These are phyloP conservation scores for Enteromius fasciolatus DNA, from an alignment of 2,797 vertebrate genomes.

Conservation along the genomic window DNA sequence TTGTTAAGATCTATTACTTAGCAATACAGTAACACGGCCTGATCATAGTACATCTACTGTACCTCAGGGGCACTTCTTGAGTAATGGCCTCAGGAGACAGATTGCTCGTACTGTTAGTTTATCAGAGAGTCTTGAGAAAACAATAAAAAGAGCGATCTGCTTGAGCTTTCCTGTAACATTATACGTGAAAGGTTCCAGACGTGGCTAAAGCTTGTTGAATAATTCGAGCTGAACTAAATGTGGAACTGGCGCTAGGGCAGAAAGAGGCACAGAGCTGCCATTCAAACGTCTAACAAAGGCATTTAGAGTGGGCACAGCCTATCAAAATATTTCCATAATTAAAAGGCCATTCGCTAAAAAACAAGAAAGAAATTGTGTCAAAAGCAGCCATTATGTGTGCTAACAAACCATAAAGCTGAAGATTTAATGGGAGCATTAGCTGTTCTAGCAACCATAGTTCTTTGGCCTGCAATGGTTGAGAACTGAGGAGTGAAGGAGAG, in stretches of 20 bases:
- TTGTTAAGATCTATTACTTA: not conserved
- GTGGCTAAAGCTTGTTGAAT: slow-evolving; percentile 34
- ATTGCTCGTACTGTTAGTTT: slow-evolving; percentile 33
- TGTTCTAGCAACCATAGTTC: slow-evolving; percentile 65
- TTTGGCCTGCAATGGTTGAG: slow-evolving; percentile 49
- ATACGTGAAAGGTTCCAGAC: slow-evolving; percentile 36
- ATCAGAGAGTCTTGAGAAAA: slow-evolving; percentile 49
- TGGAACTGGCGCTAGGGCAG: slow-evolving; percentile 23
- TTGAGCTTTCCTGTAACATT: not conserved
- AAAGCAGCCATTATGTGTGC: slow-evolving; percentile 66
- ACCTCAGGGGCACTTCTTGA: slow-evolving; percentile 16
- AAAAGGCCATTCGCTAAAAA: slow-evolving; percentile 53
- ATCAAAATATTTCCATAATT: slow-evolving; percentile 58
- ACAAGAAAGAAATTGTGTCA: slow-evolving; percentile 60
- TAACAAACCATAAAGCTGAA: slow-evolving; percentile 64
- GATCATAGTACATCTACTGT: not conserved
- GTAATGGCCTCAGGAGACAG: slow-evolving; percentile 37
- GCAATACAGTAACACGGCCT: not conserved
- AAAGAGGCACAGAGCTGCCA: slow-evolving; percentile 36
- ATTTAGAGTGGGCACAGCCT: slow-evolving; percentile 33
- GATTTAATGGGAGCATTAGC: slow-evolving; percentile 67
- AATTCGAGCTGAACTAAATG: slow-evolving; percentile 23
- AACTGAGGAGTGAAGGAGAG: slow-evolving; percentile 56
- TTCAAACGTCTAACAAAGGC: slow-evolving; percentile 55
- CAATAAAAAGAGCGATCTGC: slow-evolving; percentile 14